These are phyloP conservation scores for Stomorhina lunata DNA, from an alignment of 2,888 invertebrate species.

Conservation along the genomic window DNA sequence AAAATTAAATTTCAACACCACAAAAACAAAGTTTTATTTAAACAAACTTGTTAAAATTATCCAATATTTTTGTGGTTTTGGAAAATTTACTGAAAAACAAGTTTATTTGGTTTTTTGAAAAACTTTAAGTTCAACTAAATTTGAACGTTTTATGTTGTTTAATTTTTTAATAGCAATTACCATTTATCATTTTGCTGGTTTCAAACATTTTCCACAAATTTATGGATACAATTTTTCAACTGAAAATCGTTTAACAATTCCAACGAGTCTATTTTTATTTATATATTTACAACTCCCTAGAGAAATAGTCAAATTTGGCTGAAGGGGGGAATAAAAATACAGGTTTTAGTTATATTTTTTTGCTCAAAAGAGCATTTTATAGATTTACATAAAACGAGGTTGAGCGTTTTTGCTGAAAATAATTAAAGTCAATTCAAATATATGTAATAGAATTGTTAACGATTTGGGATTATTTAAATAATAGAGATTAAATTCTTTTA, in stretches of 20 bases:
- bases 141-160: constrained; percentile 28
- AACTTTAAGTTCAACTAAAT: constrained; percentile 39
- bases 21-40: constrained; percentile 21
- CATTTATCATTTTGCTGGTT: constrained; percentile 32
- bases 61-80: too few species aligned
- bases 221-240: not conserved
- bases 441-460: too few species aligned
- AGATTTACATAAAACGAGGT: not conserved
- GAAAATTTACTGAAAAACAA: too few species aligned
- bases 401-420: not conserved
- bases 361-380: constrained; percentile 4
- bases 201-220: not conserved
- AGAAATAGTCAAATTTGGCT: not conserved
- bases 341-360: not conserved
- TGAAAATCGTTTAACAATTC: constrained; percentile 15
- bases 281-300: constrained; percentile 25
- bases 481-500: too few species aligned
- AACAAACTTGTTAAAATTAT: too few species aligned
- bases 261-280: not conserved
- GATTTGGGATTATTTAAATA: too few species aligned
- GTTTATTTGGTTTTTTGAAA: constrained; percentile 5
- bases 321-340: constrained; percentile 20
- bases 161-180: constrained; percentile 42
- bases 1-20: constrained; percentile 14
- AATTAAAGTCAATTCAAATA: constrained; percentile 1